phyloP scores from a whole-genome alignment of 2,888 invertebrate genomes.

The Microplitis manilae region DNA sequence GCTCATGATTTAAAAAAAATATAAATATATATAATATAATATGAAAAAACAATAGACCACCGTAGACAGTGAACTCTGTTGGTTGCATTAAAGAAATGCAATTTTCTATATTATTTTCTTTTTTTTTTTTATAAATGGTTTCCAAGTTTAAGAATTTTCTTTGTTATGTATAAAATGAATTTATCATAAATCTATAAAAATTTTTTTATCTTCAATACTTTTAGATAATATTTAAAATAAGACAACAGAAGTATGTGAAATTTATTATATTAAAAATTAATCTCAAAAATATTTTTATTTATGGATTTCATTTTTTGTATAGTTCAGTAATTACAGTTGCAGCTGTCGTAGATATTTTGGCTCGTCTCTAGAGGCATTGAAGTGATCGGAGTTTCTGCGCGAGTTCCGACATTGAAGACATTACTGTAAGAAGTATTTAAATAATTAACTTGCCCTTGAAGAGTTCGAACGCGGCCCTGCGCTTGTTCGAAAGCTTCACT shows the following conservation, averaged over 20 bases:
- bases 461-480: slow-evolving; percentile 76
- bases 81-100: background rate
- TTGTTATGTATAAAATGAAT: background rate
- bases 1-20: background rate
- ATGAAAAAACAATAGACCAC: background rate
- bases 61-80: background rate
- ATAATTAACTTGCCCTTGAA: slow-evolving; percentile 78
- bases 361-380: slow-evolving; percentile 51
- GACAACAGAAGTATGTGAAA: background rate
- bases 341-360: slow-evolving; percentile 60
- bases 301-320: background rate
- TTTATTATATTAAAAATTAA: background rate
- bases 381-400: slow-evolving; percentile 54
- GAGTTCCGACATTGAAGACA: slow-evolving; percentile 59
- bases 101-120: background rate
- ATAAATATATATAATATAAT: background rate
- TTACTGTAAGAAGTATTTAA: slow-evolving; percentile 73
- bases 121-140: background rate
- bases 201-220: slow-evolving; percentile 1
- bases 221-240: background rate
- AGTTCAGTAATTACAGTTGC: slow-evolving; percentile 59
- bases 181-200: background rate
- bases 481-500: slow-evolving; percentile 81
- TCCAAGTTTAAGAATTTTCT: background rate
- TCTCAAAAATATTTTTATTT: background rate